Evolutionary conservation across 1,140 invertebrate species (phyloP).

Genomic region (Drosophila yakuba): DNA sequence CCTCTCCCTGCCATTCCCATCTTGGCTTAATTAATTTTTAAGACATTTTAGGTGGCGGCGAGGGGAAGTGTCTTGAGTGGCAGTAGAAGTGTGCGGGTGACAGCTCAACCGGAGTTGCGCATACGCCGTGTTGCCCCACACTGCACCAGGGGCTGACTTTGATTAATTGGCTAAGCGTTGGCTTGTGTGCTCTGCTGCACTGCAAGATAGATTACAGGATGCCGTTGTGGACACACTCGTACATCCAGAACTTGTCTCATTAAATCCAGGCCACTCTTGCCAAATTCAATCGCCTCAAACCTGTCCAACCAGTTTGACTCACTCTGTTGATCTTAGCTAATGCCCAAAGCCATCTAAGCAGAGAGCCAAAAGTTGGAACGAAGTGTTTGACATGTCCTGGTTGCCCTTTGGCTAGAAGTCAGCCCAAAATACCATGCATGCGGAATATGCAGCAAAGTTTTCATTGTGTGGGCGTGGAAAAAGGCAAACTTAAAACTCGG

Average conservation of each 20-base stretch:
- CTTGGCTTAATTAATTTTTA: constrained; percentile 70
- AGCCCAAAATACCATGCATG: constrained; percentile 4
- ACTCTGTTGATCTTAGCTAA: constrained; percentile 38
- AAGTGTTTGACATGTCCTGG: constrained; percentile 50
- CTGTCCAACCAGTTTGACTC: constrained; percentile 21
- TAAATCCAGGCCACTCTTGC: not conserved
- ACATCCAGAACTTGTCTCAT: not conserved
- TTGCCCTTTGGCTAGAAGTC: constrained; percentile 17
- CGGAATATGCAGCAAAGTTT: constrained; percentile 30
- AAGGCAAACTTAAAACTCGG: constrained; percentile 14
- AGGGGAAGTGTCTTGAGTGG: not conserved
- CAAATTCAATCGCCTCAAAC: constrained; percentile 42
- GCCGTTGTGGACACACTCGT: constrained; percentile 5
- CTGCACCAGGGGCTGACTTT: constrained; percentile 51
- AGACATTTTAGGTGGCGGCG: constrained; percentile 41
- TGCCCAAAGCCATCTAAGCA: constrained; percentile 39
- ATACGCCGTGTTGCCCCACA: constrained; percentile 44
- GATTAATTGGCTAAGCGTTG: constrained; percentile 49
- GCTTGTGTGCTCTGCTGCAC: constrained; percentile 12
- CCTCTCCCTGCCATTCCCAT: not conserved
- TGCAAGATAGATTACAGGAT: constrained; percentile 31
- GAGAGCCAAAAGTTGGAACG: constrained; percentile 31
- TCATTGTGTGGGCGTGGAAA: constrained; percentile 10
- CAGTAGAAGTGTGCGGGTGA: constrained; percentile 22
- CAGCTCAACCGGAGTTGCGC: constrained; percentile 41